phyloP scores from a whole-genome alignment of 1,140 invertebrate species.

The Himalopsyche phryganea region DNA sequence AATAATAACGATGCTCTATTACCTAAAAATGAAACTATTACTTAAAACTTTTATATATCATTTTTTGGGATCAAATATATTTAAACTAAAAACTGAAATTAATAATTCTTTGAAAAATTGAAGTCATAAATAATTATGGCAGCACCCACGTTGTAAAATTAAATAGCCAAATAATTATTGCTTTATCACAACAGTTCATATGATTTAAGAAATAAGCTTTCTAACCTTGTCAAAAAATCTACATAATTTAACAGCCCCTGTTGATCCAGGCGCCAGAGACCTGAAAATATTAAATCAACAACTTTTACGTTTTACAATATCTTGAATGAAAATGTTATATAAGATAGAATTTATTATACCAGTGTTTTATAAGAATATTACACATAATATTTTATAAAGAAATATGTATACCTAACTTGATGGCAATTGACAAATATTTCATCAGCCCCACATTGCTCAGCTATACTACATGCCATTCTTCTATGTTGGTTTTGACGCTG shows the following conservation, averaged over 20 bases:
- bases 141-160: too few species aligned
- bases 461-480: slow-evolving; percentile 68
- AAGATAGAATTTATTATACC: too few species aligned
- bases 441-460: slow-evolving; percentile 89
- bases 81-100: too few species aligned
- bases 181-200: too few species aligned
- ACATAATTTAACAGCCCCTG: slow-evolving; percentile 86
- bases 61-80: neutral
- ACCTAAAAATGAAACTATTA: slow-evolving; percentile 44
- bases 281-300: slow-evolving; percentile 36
- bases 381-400: too few species aligned
- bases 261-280: slow-evolving; percentile 85
- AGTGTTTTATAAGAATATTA: too few species aligned
- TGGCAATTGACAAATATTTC: slow-evolving; percentile 87
- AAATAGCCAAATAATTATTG: too few species aligned
- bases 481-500: slow-evolving; percentile 60
- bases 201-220: too few species aligned
- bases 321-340: too few species aligned
- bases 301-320: too few species aligned
- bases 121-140: too few species aligned
- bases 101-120: too few species aligned
- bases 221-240: slow-evolving; percentile 91
- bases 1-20: slow-evolving; percentile 69
- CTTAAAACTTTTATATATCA: neutral
- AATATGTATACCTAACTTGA: slow-evolving; percentile 64